phyloP scores from a whole-genome alignment of 1,140 invertebrate species.

The Reticulitermes speratus region DNA sequence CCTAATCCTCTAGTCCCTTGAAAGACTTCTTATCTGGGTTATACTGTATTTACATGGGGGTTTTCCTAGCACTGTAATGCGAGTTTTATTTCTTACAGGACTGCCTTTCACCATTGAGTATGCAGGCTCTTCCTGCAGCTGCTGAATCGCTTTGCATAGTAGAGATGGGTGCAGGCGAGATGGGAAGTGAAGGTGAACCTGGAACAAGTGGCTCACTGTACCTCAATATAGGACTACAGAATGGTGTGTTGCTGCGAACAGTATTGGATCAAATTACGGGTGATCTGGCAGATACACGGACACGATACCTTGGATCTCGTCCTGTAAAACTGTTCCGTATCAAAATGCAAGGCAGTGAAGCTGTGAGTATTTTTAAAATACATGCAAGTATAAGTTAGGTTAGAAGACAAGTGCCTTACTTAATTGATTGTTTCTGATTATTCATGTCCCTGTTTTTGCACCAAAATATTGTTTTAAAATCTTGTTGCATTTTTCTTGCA shows the following conservation, averaged over 20 bases:
- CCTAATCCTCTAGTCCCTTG: too few relatives aligned
- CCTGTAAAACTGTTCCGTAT: constrained; percentile 97
- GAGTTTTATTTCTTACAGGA: constrained; percentile 54
- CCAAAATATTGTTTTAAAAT: too few relatives aligned
- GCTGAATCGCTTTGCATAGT: constrained; percentile 97
- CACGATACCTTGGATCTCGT: constrained; percentile 90
- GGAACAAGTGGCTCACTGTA: constrained; percentile 74
- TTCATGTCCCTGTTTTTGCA: too few relatives aligned
- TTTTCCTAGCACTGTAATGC: constrained; percentile 20
- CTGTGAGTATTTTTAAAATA: neutral
- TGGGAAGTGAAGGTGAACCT: constrained; percentile 60
- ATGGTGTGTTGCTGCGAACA: constrained; percentile 93
- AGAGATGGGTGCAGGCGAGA: constrained; percentile 76
- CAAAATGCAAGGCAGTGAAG: constrained; percentile 74
- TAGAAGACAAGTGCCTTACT: too few relatives aligned
- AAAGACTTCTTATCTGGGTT: too few relatives aligned
- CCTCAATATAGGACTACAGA: constrained; percentile 96
- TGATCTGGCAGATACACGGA: constrained; percentile 94
- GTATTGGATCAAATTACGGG: constrained; percentile 96
- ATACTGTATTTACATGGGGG: too few relatives aligned
- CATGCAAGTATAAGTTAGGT: too few relatives aligned
- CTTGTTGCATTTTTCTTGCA: too few relatives aligned
- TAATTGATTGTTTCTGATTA: too few relatives aligned
- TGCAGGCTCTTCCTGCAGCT: constrained; percentile 95
- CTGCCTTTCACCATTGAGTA: constrained; percentile 88